Evolutionary conservation across 37 sponge, comb jelly and placozoan species (phyloP).

Genomic region (Dysidea cf. avara): DNA sequence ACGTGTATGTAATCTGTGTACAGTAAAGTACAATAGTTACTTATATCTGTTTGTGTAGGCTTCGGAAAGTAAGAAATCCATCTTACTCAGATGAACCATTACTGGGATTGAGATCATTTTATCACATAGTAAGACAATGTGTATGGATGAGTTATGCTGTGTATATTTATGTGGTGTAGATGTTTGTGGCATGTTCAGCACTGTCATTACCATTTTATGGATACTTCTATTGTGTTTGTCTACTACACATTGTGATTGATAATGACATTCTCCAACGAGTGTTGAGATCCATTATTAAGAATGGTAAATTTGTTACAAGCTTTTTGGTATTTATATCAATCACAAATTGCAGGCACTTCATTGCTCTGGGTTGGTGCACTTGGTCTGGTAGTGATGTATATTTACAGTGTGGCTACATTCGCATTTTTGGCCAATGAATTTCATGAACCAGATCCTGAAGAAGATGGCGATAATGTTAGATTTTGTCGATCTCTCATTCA

Average conservation of each 20-base stretch:
- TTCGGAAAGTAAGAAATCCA: too few species aligned
- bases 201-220: slow-evolving; percentile 67
- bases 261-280: slow-evolving; percentile 67
- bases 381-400: slow-evolving; percentile 59
- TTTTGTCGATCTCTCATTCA: slow-evolving; percentile 43
- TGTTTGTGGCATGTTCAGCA: slow-evolving; percentile 52
- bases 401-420: slow-evolving; percentile 60
- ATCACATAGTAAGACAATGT: too few species aligned
- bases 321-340: too few species aligned
- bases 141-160: too few species aligned
- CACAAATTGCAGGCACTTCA: slow-evolving; percentile 40
- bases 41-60: too few species aligned
- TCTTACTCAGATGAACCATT: too few species aligned
- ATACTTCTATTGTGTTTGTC: slow-evolving; percentile 84
- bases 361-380: slow-evolving; percentile 54
- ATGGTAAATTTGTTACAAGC: slow-evolving; percentile 41
- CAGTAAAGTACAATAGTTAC: too few species aligned
- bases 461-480: slow-evolving; percentile 6
- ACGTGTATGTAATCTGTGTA: too few species aligned
- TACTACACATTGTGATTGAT: slow-evolving; percentile 71
- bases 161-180: neutral
- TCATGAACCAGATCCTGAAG: slow-evolving; percentile 17
- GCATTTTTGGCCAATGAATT: slow-evolving; percentile 31
- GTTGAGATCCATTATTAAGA: slow-evolving; percentile 64
- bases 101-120: too few species aligned